Percentiles rank a stretch among this genome's conserved stretches.
phyloP scores from a whole-genome alignment of 2,888 invertebrate genomes.

The Cosmia pyralina region DNA sequence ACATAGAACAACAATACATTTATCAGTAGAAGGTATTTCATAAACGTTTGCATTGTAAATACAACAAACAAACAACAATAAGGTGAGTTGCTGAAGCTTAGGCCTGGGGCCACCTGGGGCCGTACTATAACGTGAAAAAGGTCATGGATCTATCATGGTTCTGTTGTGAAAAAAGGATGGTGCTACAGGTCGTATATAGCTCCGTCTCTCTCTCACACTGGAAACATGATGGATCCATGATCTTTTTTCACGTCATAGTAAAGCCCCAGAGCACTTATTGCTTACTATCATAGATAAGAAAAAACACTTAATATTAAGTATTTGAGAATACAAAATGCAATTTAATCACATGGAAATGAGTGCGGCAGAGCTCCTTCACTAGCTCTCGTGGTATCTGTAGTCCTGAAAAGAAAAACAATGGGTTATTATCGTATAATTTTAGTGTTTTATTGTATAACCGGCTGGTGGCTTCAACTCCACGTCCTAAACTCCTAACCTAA shows the following conservation, averaged over 20 bases:
- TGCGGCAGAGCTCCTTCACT: constrained; percentile 7
- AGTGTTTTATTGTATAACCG: not conserved
- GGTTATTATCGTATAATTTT: not conserved
- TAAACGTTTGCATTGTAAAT: no score
- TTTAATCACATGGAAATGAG: not conserved
- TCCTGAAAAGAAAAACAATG: constrained; percentile 45
- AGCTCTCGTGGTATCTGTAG: constrained; percentile 51
- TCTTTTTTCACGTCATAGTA: no score
- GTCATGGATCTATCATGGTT: no score
- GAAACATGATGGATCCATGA: no score
- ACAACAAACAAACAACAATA: no score
- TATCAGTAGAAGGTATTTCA: not conserved
- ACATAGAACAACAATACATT: not conserved
- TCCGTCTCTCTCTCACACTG: no score
- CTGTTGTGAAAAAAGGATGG: no score
- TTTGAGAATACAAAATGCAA: constrained; percentile 6
- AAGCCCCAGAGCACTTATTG: not conserved
- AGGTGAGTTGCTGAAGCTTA: no score
- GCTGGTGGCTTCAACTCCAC: not conserved
- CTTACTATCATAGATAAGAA: not conserved
- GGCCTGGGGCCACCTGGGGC: no score
- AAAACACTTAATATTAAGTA: constrained; percentile 13
- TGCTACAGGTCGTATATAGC: no score
- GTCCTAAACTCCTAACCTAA: not conserved
- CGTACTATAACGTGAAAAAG: no score